phyloP scores from a whole-genome alignment of 2,888 invertebrate genomes.

The Brachycybe producta region DNA sequence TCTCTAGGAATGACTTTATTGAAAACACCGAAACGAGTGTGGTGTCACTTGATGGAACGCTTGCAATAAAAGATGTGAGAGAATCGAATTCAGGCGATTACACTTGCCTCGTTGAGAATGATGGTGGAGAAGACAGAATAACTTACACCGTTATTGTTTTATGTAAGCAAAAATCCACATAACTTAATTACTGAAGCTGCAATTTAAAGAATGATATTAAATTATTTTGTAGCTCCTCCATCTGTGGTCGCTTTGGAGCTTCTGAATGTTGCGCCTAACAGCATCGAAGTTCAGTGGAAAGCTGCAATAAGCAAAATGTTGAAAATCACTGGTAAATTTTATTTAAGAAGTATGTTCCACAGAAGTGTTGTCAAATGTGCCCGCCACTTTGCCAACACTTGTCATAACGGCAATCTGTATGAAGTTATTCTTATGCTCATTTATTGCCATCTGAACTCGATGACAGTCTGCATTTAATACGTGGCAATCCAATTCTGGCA shows the following conservation, averaged over 20 bases:
- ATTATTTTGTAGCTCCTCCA: conserved; percentile 11
- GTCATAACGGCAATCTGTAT: no score
- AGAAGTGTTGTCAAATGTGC: no score
- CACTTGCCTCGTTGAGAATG: conserved; percentile 83
- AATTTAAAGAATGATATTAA: neutral
- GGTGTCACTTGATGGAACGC: conserved; percentile 57
- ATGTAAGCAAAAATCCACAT: conserved; percentile 39
- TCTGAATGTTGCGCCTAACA: conserved; percentile 9
- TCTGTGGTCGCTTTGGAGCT: conserved; percentile 12
- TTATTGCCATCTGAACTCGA: no score
- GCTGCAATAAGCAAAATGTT: neutral
- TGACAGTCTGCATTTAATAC: no score
- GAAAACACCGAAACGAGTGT: conserved; percentile 7
- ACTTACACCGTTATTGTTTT: conserved; percentile 78
- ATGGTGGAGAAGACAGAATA: conserved; percentile 84
- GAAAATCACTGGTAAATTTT: conserved; percentile 7
- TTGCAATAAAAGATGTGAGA: conserved; percentile 75
- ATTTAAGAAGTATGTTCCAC: no score
- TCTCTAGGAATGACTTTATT: conserved; percentile 10
- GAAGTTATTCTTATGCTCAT: no score
- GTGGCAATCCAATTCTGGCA: no score
- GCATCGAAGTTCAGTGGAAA: conserved; percentile 24
- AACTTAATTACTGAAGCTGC: neutral
- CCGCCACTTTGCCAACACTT: no score
- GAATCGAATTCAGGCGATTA: conserved; percentile 87